Conservation (phyloP, 2,888 invertebrate genomes). For the Zele albiditarsus region DNA sequence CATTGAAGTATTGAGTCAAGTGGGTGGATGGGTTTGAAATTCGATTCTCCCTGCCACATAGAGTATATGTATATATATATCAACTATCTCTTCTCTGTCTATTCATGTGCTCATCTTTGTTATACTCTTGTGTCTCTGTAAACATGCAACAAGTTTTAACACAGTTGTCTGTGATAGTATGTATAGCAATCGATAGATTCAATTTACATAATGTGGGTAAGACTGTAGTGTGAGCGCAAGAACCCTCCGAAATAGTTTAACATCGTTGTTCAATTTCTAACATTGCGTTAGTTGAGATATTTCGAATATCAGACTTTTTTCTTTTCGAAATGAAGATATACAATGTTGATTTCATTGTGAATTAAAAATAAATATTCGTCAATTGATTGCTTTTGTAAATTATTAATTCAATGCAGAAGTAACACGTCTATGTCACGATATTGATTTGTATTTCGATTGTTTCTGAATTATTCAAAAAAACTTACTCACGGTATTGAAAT, state of each 20-base stretch:
- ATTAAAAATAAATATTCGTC: too few relatives aligned
- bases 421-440: too few relatives aligned
- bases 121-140: neutral
- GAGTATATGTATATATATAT: neutral
- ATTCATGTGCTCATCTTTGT: neutral
- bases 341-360: too few relatives aligned
- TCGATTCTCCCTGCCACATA: neutral
- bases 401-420: too few relatives aligned
- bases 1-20: neutral
- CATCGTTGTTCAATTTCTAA: too few relatives aligned
- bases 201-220: conserved; percentile 37
- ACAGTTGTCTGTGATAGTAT: neutral
- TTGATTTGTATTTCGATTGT: too few relatives aligned
- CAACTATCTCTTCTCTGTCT: neutral
- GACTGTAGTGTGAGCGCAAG: conserved; percentile 5
- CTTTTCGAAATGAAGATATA: too few relatives aligned
- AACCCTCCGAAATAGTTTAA: neutral
- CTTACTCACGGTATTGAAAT: too few relatives aligned
- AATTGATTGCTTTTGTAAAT: too few relatives aligned
- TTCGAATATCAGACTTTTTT: too few relatives aligned
- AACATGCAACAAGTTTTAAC: conserved; percentile 32
- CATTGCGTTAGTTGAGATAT: too few relatives aligned
- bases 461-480: too few relatives aligned
- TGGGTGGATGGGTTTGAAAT: neutral
- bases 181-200: conserved; percentile 33